These are phyloP conservation scores for Vidua chalybeata DNA, from an alignment of 2,113 vertebrate genomes.

Conservation along the genomic window DNA sequence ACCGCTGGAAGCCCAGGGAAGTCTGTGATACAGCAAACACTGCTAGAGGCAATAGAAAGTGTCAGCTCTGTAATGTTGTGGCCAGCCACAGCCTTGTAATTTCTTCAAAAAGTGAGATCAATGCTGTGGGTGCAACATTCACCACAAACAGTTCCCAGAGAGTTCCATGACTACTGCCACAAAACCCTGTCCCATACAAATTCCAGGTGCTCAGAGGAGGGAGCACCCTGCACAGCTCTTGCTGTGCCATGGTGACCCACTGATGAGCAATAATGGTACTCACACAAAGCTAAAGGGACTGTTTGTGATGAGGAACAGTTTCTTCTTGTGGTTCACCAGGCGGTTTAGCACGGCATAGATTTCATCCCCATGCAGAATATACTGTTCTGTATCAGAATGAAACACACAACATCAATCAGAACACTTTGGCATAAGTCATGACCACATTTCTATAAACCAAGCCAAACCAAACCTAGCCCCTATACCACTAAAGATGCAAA, in stretches of 20 bases:
- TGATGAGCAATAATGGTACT: conserved; percentile 9
- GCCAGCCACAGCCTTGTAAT: not conserved
- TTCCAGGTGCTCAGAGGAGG: not conserved
- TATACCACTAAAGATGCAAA: not conserved
- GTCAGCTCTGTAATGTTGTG: not conserved
- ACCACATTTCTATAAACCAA: not conserved
- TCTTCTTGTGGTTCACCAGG: conserved; percentile 79
- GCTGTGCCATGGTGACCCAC: not conserved
- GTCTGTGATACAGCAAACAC: not conserved
- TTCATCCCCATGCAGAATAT: conserved; percentile 80
- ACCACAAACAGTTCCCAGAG: not conserved
- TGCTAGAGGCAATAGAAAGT: not conserved
- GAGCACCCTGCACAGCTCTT: not conserved
- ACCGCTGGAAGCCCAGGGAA: not conserved
- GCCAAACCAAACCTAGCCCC: not conserved
- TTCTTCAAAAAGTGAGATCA: not conserved
- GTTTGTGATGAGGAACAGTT: conserved; percentile 85
- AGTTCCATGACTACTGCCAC: not conserved
- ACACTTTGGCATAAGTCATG: not conserved
- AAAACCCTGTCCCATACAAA: not conserved
- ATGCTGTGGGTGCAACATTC: not conserved
- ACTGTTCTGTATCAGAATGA: conserved; percentile 68
- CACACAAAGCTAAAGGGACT: conserved; percentile 85
- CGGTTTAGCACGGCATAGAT: conserved; percentile 79
- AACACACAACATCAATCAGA: not conserved